Conservation (phyloP, 2,797 vertebrate genomes). For the Centroberyx gerrardi region DNA sequence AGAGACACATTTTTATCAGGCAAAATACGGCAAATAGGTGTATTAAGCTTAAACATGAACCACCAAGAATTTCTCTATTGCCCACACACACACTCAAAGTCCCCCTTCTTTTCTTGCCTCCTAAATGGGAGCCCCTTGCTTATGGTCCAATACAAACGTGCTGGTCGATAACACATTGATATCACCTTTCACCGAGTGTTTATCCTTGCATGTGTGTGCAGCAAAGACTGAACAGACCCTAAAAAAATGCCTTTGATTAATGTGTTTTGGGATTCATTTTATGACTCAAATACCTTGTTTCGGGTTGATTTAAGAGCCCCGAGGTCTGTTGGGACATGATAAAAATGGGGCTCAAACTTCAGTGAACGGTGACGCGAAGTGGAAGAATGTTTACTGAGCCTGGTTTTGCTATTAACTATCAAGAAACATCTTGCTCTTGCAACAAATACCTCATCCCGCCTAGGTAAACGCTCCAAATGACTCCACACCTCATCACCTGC, state of each 20-base stretch:
- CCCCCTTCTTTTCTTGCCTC: constrained; percentile 27
- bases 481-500: constrained; percentile 43
- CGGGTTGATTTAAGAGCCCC: constrained; percentile 35
- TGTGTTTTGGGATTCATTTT: constrained; percentile 48
- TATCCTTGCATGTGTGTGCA: constrained; percentile 39
- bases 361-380: constrained; percentile 12
- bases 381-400: constrained; percentile 17
- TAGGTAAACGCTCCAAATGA: constrained; percentile 45
- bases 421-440: constrained; percentile 21
- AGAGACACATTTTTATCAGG: too few species aligned
- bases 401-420: constrained; percentile 29
- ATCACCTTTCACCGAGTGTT: constrained; percentile 58
- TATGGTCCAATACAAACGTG: constrained; percentile 54
- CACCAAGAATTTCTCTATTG: constrained; percentile 37
- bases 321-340: constrained; percentile 20
- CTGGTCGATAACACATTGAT: constrained; percentile 39
- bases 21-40: too few species aligned
- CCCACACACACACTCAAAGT: constrained; percentile 25
- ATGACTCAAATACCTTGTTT: constrained; percentile 37
- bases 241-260: constrained; percentile 62
- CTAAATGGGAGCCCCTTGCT: constrained; percentile 45
- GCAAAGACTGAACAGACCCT: constrained; percentile 23
- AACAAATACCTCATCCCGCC: constrained; percentile 20
- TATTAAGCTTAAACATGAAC: constrained; percentile 33
- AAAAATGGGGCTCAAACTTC: constrained; percentile 36